Conservation (phyloP, 2,113 vertebrate genomes). For the Barnardius zonarius region DNA sequence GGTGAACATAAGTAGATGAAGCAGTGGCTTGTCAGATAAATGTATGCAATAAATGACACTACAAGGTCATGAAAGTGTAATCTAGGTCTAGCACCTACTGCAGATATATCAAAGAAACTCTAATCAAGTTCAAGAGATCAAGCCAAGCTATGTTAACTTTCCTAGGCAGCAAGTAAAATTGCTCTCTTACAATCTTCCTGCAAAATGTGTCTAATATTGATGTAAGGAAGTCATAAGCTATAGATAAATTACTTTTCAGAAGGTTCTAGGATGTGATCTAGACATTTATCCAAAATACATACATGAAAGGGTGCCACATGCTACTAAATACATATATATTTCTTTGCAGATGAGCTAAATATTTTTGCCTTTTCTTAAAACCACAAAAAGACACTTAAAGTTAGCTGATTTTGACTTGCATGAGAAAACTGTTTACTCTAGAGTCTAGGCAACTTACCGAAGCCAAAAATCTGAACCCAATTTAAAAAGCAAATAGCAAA, state of each 20-base stretch:
- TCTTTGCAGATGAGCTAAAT: not conserved
- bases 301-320: not conserved
- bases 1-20: not conserved
- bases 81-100: not conserved
- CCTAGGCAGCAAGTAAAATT: not conserved
- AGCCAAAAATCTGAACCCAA: conserved; percentile 28
- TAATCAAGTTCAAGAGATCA: not conserved
- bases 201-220: not conserved
- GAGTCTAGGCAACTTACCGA: not conserved
- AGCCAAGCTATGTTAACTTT: not conserved
- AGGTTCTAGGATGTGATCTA: not conserved
- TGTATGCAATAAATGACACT: not conserved
- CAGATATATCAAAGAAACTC: not conserved
- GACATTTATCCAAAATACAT: not conserved
- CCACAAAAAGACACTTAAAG: not conserved
- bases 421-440: conserved; percentile 29
- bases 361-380: not conserved
- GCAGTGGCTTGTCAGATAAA: not conserved
- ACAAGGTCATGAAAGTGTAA: not conserved
- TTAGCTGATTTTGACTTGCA: not conserved
- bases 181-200: not conserved
- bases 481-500: conserved; percentile 34
- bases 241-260: not conserved
- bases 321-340: not conserved
- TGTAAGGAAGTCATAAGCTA: not conserved